A percentile compares a stretch with the other conserved stretches of the same genome.
Conservation (phyloP, 2,888 invertebrate species). For the Alsophila aescularia region DNA sequence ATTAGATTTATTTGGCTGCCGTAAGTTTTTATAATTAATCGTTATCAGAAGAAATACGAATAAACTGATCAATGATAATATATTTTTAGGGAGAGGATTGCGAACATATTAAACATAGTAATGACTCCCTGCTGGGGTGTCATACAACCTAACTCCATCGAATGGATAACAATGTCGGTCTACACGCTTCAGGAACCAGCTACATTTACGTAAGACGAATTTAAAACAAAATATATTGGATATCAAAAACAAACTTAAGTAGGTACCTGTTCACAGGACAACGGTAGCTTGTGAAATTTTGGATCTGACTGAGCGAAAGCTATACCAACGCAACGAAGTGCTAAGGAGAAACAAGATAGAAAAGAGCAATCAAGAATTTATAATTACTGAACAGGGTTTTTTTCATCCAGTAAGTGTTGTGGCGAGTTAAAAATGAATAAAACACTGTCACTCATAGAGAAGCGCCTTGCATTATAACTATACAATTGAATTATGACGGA, state of each 20-base stretch:
- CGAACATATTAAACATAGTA: conserved; percentile 73
- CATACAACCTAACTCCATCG: conserved; percentile 64
- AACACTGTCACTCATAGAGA: too few relatives aligned
- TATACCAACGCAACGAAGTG: conserved; percentile 69
- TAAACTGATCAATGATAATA: not conserved
- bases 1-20: conserved; percentile 78
- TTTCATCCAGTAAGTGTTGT: conserved; percentile 56
- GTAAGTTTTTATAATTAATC: conserved; percentile 65
- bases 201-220: conserved; percentile 71
- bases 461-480: too few relatives aligned
- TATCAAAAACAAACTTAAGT: not conserved
- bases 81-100: conserved; percentile 71
- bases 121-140: conserved; percentile 81
- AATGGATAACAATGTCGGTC: conserved; percentile 80
- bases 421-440: not conserved
- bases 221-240: conserved; percentile 1
- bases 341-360: conserved; percentile 65
- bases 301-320: conserved; percentile 68
- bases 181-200: conserved; percentile 76
- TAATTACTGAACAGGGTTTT: conserved; percentile 71
- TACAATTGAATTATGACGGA: too few relatives aligned
- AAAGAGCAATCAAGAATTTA: conserved; percentile 74
- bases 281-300: conserved; percentile 74
- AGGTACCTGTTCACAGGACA: conserved; percentile 51
- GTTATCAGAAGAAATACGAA: too few relatives aligned